Conservation (phyloP, 2,113 vertebrate species). For the Laterallus jamaicensis region DNA sequence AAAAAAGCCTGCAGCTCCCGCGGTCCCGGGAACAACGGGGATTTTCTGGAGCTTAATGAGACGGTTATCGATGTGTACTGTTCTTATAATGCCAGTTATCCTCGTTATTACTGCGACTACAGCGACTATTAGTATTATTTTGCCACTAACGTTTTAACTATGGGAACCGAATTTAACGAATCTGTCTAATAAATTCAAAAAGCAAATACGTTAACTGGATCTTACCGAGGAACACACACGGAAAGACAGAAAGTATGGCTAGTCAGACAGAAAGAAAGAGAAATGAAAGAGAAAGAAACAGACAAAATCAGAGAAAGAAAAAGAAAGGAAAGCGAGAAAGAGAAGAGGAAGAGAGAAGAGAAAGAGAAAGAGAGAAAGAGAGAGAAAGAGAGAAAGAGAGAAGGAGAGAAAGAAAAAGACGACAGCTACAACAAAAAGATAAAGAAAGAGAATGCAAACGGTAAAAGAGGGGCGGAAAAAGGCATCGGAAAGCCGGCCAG, state of each 20-base stretch:
- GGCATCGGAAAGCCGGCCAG: not conserved
- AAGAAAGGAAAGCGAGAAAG: not conserved
- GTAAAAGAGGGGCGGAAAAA: not conserved
- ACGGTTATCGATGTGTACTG: not conserved
- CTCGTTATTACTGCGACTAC: not conserved
- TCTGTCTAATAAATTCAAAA: not conserved
- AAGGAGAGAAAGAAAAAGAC: not conserved
- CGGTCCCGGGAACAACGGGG: not conserved
- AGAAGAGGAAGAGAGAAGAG: too few relatives aligned
- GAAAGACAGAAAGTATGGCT: not conserved
- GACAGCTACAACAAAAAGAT: too few relatives aligned
- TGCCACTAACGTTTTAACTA: not conserved
- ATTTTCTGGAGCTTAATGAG: not conserved
- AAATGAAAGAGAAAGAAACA: not conserved
- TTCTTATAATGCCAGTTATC: not conserved
- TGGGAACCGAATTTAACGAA: not conserved
- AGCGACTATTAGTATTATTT: not conserved
- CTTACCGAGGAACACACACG: not conserved
- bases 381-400: fast-evolving
- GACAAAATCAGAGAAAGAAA: not conserved
- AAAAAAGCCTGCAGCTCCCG: not conserved
- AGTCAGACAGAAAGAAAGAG: not conserved
- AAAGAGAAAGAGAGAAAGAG: too few relatives aligned
- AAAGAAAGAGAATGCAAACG: not conserved
- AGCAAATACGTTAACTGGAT: not conserved